These are phyloP conservation scores for Aplochiton taeniatus DNA, from an alignment of 2,797 vertebrate genomes.

Conservation along the genomic window DNA sequence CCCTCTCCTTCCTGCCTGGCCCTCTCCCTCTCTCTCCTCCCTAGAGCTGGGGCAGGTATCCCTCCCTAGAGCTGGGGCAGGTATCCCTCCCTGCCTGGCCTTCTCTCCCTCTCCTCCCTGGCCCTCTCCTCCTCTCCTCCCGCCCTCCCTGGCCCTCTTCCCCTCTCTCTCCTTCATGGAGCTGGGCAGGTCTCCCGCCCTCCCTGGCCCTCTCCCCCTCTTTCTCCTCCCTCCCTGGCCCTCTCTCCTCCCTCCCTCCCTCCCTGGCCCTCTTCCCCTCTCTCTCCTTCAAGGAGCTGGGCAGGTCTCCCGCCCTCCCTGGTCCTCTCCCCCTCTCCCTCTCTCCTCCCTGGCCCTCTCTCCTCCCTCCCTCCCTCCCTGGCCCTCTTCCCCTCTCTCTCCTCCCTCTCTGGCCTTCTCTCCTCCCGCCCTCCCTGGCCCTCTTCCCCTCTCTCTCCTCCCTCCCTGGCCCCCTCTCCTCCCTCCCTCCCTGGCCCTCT, in stretches of 20 bases:
- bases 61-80: conserved; percentile 42
- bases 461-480: conserved; percentile 23
- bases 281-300: not conserved
- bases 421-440: conserved; percentile 14
- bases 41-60: conserved; percentile 24
- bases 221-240: not conserved
- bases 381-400: conserved; percentile 18
- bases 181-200: not conserved
- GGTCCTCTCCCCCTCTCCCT: conserved; percentile 27
- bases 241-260: conserved; percentile 14
- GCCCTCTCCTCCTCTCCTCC: conserved; percentile 20
- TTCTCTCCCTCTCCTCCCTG: conserved; percentile 31
- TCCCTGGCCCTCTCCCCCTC: conserved; percentile 2
- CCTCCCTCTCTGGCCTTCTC: not conserved
- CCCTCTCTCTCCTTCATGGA: not conserved
- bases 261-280: conserved; percentile 31
- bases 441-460: conserved; percentile 15
- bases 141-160: conserved; percentile 18
- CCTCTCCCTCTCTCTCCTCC: no score
- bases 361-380: conserved; percentile 25
- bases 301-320: conserved; percentile 26
- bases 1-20: no score
- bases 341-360: not conserved
- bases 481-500: conserved; percentile 10
- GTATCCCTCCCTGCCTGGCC: not conserved